Base-by-base conservation (phyloP, 2,888 invertebrate genomes). In the Congeria kusceri region DNA sequence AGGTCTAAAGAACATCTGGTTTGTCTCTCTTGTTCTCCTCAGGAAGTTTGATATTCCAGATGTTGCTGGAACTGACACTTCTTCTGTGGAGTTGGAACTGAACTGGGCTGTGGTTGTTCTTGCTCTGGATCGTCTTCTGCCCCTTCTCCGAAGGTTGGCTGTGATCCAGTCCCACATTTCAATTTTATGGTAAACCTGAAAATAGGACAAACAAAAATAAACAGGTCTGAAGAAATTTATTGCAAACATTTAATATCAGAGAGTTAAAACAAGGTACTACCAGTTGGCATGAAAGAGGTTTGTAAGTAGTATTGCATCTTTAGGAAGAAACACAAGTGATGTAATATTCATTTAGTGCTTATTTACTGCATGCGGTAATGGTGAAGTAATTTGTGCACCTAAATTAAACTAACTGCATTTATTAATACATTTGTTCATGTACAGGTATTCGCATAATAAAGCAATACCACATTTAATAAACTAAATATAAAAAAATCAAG, bases 121-220 rank as follows among this genome's bases (percentile, higher is more conserved):
- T 3, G 11, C 15, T 29, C 62, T 49, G n/a, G 47, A 18, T 15
- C 65, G 49, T 15, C 65, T 58, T n/a, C 71, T n/a, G 3, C 75
- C 46, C 23, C 80, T 39, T 23, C 80, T 39, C 20, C 80, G 70
- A 7, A 72, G 47, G 23, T 75, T 62, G 3, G 65, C 20, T 27
- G 39, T 65, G 44, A 71, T 56, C 75, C 75, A 80, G 25, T 72
- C 58, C 71, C 71, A 72, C 71, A 72, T 72, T 25, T 25, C 28
- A 27, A 7, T 20, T 53, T 11, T 53, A n/a, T 53, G 2, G 7
- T 53, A 1, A 53, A 53, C 20, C 25, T 53, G 5, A 53, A 53
- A 53, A n/a, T 53, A 23, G 11, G n/a, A 11, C 25, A 53, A 9
- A 53, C 13, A 53, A 20, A 53, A 2, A 53, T 53, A 5, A 13